These are phyloP conservation scores for Chaetorhynchus papuensis DNA, from an alignment of 2,113 vertebrate species.

Conservation along the genomic window DNA sequence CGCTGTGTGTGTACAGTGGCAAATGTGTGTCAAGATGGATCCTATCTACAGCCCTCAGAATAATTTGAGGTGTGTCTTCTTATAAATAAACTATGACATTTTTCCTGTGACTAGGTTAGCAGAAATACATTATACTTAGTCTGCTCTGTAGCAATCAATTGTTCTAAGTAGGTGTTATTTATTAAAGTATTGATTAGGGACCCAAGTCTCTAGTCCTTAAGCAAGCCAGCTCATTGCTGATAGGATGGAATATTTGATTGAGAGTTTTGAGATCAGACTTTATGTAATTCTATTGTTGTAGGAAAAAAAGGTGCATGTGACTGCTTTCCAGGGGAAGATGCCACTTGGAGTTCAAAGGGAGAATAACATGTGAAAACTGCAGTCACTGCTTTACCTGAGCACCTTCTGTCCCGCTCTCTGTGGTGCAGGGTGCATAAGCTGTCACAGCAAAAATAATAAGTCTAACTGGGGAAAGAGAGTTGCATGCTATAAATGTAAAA, in stretches of 20 bases:
- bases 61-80: not conserved
- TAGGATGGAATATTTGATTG: not conserved
- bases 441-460: not conserved
- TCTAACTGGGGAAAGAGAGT: not conserved
- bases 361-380: not conserved
- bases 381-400: not conserved
- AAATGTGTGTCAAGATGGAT: not conserved
- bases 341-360: not conserved
- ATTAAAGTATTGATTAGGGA: conserved; percentile 29
- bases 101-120: not conserved
- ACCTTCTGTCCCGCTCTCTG: not conserved
- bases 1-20: accelerated
- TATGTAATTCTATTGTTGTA: not conserved
- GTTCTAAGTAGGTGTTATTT: conserved; percentile 30
- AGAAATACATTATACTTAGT: not conserved
- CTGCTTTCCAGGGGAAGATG: not conserved
- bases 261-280: not conserved
- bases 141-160: conserved; percentile 13
- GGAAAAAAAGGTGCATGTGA: not conserved
- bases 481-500: not conserved
- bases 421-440: not conserved
- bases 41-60: not conserved
- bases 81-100: not conserved
- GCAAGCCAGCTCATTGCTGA: not conserved
- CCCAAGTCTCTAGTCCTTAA: not conserved